phyloP scores from a whole-genome alignment of 2,888 invertebrate genomes.

The Hypena proboscidalis region DNA sequence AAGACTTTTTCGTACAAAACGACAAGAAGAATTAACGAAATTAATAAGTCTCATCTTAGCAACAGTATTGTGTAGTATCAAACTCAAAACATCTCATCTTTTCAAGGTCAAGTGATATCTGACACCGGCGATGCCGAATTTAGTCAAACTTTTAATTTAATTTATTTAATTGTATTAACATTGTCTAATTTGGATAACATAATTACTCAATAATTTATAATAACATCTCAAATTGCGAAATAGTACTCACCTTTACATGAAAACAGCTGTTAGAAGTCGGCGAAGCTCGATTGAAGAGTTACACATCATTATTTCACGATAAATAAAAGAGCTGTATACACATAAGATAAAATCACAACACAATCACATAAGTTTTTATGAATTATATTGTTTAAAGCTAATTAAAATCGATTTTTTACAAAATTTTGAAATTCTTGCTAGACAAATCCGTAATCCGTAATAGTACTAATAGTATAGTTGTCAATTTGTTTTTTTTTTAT shows the following conservation, averaged over 20 bases:
- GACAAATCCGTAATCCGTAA: neutral
- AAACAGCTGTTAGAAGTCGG: slow-evolving; percentile 67
- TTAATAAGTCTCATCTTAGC: no score
- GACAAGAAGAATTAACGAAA: no score
- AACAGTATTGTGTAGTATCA: neutral
- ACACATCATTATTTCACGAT: slow-evolving; percentile 62
- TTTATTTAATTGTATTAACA: no score
- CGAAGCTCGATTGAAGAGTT: slow-evolving; percentile 38
- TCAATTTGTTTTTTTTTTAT: no score
- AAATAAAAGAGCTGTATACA: slow-evolving; percentile 17
- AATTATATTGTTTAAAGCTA: slow-evolving; percentile 5
- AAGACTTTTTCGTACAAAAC: no score
- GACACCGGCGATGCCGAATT: slow-evolving; percentile 33
- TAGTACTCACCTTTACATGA: slow-evolving; percentile 68
- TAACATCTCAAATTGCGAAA: no score
- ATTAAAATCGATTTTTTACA: neutral
- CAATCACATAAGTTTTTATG: slow-evolving; percentile 13
- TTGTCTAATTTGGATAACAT: no score
- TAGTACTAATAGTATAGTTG: no score
- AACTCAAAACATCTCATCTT: slow-evolving; percentile 10
- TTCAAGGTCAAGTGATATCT: slow-evolving; percentile 54
- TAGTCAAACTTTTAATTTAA: neutral
- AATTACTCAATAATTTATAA: no score
- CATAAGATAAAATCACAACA: slow-evolving; percentile 12
- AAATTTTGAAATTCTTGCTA: slow-evolving; percentile 10